Conservation (phyloP, 2,888 invertebrate genomes). For the Leptopilina drosophilae region DNA sequence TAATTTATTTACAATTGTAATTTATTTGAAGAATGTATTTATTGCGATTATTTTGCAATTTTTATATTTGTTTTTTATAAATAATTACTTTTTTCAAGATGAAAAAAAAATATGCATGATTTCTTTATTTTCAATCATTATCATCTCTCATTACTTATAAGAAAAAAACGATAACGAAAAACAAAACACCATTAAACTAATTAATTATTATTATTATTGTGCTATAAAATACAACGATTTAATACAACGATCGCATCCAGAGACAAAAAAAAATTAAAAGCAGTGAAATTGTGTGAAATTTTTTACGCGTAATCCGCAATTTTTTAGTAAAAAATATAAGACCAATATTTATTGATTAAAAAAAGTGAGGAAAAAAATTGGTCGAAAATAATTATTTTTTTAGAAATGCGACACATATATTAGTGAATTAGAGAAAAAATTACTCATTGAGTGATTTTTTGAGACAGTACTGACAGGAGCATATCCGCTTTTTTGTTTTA, state of each 20-base stretch:
- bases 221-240: slow-evolving; percentile 67
- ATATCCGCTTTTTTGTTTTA: neutral
- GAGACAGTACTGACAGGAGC: slow-evolving; percentile 15
- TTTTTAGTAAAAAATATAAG: slow-evolving; percentile 40
- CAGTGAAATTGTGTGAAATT: slow-evolving; percentile 42
- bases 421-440: slow-evolving; percentile 45
- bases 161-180: neutral
- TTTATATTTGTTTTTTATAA: too few species aligned
- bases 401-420: slow-evolving; percentile 45
- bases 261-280: neutral
- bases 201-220: slow-evolving; percentile 55
- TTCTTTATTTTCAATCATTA: too few species aligned
- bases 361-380: neutral
- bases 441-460: slow-evolving; percentile 23
- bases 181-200: neutral
- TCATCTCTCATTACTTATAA: slow-evolving; percentile 35
- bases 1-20: too few species aligned
- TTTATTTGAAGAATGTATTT: too few species aligned
- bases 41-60: too few species aligned
- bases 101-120: too few species aligned
- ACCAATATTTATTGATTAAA: neutral
- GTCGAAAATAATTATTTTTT: slow-evolving; percentile 32
- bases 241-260: slow-evolving; percentile 67
- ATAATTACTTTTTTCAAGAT: too few species aligned
- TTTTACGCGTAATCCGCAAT: slow-evolving; percentile 47